phyloP scores from a whole-genome alignment of 2,797 vertebrate species.

The Phataginus tetradactyla region DNA sequence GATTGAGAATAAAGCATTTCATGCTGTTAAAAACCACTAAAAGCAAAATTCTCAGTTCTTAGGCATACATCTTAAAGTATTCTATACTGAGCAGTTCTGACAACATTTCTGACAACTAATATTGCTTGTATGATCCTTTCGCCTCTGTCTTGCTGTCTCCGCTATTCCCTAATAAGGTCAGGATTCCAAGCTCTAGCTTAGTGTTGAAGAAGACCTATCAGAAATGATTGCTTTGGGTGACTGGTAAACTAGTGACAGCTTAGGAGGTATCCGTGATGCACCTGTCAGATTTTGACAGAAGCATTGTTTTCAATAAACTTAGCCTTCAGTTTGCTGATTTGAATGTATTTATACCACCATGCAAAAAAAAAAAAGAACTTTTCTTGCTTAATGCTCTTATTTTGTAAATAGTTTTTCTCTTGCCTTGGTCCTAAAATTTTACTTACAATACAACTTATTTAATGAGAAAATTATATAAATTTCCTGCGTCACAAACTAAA shows the following conservation, averaged over 20 bases:
- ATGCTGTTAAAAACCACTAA: constrained; percentile 57
- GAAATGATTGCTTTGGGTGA: constrained; percentile 51
- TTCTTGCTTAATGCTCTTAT: not conserved
- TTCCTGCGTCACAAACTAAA: not conserved
- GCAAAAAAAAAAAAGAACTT: not conserved
- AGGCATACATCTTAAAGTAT: not conserved
- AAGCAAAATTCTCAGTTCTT: not conserved
- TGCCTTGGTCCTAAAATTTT: not conserved
- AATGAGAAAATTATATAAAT: not conserved
- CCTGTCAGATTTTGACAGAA: constrained; percentile 55
- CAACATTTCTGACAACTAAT: not conserved
- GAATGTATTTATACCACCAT: not conserved
- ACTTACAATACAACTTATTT: not conserved
- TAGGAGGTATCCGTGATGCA: not conserved
- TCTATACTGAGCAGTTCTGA: not conserved
- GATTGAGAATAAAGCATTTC: constrained; percentile 52
- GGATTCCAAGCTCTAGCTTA: not conserved
- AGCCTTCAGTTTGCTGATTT: not conserved
- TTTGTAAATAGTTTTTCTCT: not conserved
- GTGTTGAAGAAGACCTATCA: constrained; percentile 25
- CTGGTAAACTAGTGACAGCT: constrained; percentile 25
- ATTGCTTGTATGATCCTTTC: not conserved
- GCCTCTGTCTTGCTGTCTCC: not conserved
- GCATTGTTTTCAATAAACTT: not conserved
- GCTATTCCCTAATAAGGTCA: constrained; percentile 35